Evolutionary conservation across 2,797 vertebrate species (phyloP).

Genomic region (Anabacerthia variegaticeps): DNA sequence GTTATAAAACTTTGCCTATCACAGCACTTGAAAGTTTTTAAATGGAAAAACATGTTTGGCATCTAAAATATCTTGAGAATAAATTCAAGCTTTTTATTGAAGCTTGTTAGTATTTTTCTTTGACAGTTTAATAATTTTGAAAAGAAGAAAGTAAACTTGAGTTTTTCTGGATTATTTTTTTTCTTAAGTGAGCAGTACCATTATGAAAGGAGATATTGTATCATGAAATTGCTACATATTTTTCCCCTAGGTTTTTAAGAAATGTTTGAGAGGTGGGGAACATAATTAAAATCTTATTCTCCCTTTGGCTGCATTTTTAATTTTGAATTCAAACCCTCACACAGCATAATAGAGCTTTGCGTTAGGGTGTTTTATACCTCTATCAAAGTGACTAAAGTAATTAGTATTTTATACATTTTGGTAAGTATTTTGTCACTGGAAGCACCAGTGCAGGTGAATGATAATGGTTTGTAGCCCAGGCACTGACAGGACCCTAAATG

Average conservation of each 20-base stretch:
- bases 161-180: background rate
- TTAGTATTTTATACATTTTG: slow-evolving; percentile 64
- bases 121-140: slow-evolving; percentile 10
- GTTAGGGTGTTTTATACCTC: slow-evolving; percentile 47
- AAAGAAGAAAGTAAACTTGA: background rate
- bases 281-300: slow-evolving; percentile 63
- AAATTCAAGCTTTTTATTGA: slow-evolving; percentile 11
- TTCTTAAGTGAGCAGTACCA: background rate
- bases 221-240: background rate
- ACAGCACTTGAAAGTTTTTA: background rate
- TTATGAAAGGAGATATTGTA: background rate
- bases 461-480: slow-evolving; percentile 61
- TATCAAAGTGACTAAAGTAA: slow-evolving; percentile 60
- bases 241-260: slow-evolving; percentile 18
- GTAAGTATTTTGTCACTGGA: slow-evolving; percentile 63
- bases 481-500: slow-evolving; percentile 54
- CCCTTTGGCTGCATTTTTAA: slow-evolving; percentile 49
- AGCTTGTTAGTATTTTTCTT: background rate
- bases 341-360: slow-evolving; percentile 22
- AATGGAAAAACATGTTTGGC: slow-evolving; percentile 18
- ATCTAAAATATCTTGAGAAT: slow-evolving; percentile 18
- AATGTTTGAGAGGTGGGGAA: background rate
- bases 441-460: slow-evolving; percentile 47
- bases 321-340: slow-evolving; percentile 50
- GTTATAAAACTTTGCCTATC: slow-evolving; percentile 17